These are phyloP conservation scores for Proisotoma minuta DNA, from an alignment of 2,888 invertebrate genomes.

Conservation along the genomic window DNA sequence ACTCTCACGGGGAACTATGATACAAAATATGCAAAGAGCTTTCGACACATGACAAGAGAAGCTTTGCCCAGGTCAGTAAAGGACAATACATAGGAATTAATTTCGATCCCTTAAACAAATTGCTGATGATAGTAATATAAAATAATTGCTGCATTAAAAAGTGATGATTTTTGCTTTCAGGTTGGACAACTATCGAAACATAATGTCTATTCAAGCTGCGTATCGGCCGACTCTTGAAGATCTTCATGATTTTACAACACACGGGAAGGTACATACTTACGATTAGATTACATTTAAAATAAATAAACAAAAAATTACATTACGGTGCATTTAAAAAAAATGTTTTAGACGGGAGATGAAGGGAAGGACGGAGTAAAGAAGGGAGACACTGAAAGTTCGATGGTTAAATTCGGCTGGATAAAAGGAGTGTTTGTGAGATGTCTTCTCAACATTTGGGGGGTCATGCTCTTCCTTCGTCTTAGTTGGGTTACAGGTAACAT, in stretches of 20 bases:
- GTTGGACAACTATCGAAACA: conserved; percentile 86
- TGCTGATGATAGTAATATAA: too few relatives aligned
- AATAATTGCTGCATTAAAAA: too few relatives aligned
- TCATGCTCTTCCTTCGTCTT: conserved; percentile 88
- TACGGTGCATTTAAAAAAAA: neutral
- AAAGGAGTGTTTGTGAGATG: conserved; percentile 89
- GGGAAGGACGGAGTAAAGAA: conserved; percentile 45
- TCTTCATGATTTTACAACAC: conserved; percentile 75
- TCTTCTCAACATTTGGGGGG: conserved; percentile 96
- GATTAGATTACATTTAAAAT: conserved; percentile 21
- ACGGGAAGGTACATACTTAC: conserved; percentile 70
- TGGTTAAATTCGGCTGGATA: conserved; percentile 92
- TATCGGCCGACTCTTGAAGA: conserved; percentile 83
- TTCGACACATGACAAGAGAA: conserved; percentile 79
- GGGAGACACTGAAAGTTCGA: conserved; percentile 53
- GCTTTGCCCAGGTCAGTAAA: conserved; percentile 67
- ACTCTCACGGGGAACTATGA: conserved; percentile 52
- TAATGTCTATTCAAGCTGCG: conserved; percentile 79
- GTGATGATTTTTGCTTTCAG: too few relatives aligned
- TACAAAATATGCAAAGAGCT: conserved; percentile 72
- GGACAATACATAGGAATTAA: too few relatives aligned
- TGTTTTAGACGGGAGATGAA: neutral
- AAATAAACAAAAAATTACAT: too few relatives aligned
- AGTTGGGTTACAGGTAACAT: too few relatives aligned
- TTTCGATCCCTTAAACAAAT: too few relatives aligned